A percentile compares a stretch with the other conserved stretches of the same genome.
Conservation (phyloP, 2,113 vertebrate genomes). For the Vombatus ursinus region DNA sequence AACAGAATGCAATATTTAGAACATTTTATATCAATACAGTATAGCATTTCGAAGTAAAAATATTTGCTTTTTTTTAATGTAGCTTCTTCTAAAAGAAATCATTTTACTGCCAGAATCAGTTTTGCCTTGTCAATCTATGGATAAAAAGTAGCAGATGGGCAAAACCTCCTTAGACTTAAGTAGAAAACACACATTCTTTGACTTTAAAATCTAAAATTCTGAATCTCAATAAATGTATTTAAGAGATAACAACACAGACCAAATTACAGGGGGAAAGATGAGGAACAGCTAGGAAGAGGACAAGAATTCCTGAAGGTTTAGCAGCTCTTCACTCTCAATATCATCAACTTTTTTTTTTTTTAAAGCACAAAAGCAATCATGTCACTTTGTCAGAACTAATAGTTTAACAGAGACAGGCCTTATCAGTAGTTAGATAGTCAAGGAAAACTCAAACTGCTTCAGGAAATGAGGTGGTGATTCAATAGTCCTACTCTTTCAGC, state of each 20-base stretch:
- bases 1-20: slow-evolving; percentile 7
- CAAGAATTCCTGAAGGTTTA: slow-evolving; percentile 2
- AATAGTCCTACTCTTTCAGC: slow-evolving; percentile 36
- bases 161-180: slow-evolving; percentile 37
- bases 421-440: slow-evolving; percentile 31
- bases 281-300: slow-evolving; percentile 18
- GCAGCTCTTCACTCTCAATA: slow-evolving; percentile 30
- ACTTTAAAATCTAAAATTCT: slow-evolving; percentile 32
- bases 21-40: neutral
- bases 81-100: neutral
- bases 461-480: slow-evolving; percentile 34
- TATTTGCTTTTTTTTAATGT: neutral
- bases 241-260: slow-evolving; percentile 15
- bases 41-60: neutral
- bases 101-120: neutral
- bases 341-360: neutral
- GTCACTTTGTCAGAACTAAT: neutral
- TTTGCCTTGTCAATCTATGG: neutral
- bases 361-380: neutral
- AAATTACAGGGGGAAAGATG: neutral
- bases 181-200: slow-evolving; percentile 26
- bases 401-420: neutral
- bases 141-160: slow-evolving; percentile 28
- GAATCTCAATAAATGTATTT: slow-evolving; percentile 34
- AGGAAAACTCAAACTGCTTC: slow-evolving; percentile 38